Evolutionary conservation across 2,797 vertebrate genomes (phyloP).

Genomic region (Argyrosomus regius): DNA sequence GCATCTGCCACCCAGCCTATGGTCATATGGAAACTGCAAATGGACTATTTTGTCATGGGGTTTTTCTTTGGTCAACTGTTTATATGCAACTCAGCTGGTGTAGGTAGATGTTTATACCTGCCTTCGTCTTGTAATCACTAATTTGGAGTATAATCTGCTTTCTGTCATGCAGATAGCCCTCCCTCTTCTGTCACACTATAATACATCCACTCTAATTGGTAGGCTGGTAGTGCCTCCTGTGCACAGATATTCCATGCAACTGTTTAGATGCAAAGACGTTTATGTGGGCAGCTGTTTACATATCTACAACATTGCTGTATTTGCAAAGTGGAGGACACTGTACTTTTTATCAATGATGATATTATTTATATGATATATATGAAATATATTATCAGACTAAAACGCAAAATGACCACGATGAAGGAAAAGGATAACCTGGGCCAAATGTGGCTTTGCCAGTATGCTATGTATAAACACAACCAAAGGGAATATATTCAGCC

Average conservation of each 20-base stretch:
- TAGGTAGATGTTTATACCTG: conserved; percentile 18
- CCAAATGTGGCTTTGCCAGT: neutral
- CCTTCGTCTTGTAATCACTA: conserved; percentile 13
- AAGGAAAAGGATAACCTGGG: neutral
- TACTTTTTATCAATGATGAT: neutral
- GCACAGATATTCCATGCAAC: neutral
- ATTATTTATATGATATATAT: neutral
- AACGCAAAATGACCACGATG: neutral
- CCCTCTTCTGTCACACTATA: conserved; percentile 9
- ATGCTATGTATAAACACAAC: neutral
- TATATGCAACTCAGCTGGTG: neutral
- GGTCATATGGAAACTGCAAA: conserved; percentile 16
- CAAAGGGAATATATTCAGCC: neutral
- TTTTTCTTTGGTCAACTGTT: conserved; percentile 10
- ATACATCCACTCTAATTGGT: neutral
- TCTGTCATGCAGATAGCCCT: neutral
- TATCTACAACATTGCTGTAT: neutral
- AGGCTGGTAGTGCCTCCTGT: conserved; percentile 19
- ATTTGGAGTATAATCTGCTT: conserved; percentile 21
- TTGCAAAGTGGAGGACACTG: neutral
- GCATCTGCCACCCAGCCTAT: conserved; percentile 1
- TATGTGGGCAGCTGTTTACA: conserved; percentile 6
- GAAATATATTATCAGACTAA: neutral
- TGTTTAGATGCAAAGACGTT: neutral
- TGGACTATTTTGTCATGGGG: conserved; percentile 10